A percentile compares a stretch with the other conserved stretches of the same genome.
Evolutionary conservation across 2,113 vertebrate species (phyloP).

Genomic region (Tachysurus vachellii): DNA sequence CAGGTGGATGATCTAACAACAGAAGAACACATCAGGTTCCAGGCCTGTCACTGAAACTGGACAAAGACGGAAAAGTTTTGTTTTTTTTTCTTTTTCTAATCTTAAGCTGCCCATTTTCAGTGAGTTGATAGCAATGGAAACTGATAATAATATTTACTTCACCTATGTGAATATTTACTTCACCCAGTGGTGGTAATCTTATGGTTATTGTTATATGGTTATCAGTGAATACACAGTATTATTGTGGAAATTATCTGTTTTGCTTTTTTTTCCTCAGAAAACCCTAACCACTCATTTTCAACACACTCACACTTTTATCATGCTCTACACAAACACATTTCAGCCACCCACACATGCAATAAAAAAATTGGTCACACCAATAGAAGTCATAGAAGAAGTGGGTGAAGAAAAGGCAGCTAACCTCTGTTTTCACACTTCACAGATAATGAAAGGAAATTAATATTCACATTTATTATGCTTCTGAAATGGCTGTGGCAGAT

Average conservation of each 20-base stretch:
- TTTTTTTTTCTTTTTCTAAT: no score
- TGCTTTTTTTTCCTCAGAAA: background rate
- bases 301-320: conserved; percentile 29
- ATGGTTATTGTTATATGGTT: no score
- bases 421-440: conserved; percentile 24
- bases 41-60: no score
- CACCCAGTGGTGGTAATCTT: no score
- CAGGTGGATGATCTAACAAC: no score
- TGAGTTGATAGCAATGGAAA: no score
- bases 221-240: background rate
- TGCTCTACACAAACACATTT: conserved; percentile 22
- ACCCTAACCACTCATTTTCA: conserved; percentile 23
- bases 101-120: no score
- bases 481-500: conserved; percentile 1
- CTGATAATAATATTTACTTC: no score
- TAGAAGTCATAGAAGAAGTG: conserved; percentile 24
- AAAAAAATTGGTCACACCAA: conserved; percentile 15
- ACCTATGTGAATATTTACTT: no score
- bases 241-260: background rate
- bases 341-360: conserved; percentile 17
- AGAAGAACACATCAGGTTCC: no score
- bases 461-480: conserved; percentile 32
- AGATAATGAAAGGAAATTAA: conserved; percentile 30
- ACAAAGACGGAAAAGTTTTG: no score
- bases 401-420: conserved; percentile 17